Percentiles rank a stretch among this genome's conserved stretches.
phyloP scores from a whole-genome alignment of 1,140 invertebrate genomes.

The Plodia interpunctella region DNA sequence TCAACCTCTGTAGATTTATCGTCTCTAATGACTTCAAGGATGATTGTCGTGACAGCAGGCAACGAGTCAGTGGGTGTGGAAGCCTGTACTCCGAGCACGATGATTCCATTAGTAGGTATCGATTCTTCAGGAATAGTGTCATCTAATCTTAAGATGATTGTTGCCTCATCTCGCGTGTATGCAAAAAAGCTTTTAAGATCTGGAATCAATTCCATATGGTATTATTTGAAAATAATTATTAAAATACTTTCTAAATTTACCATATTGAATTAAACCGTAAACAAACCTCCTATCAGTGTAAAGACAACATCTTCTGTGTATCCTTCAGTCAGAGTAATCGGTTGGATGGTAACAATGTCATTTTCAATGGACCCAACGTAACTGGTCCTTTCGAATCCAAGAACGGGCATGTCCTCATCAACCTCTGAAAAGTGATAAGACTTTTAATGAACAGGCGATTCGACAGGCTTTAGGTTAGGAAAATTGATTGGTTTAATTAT shows the following conservation, averaged over 20 bases:
- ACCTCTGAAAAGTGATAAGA: neutral
- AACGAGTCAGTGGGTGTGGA: constrained; percentile 2
- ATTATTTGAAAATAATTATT: neutral
- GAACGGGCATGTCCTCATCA: neutral
- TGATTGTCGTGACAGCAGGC: constrained; percentile 14
- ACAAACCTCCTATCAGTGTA: neutral
- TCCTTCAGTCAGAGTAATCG: neutral
- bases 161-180: neutral
- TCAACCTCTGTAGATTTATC: neutral
- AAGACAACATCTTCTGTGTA: neutral
- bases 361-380: neutral
- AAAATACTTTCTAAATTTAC: neutral
- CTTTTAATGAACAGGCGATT: too few relatives aligned
- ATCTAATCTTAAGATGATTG: constrained; percentile 6
- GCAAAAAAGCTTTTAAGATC: constrained; percentile 16
- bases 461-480: too few relatives aligned
- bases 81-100: constrained; percentile 21
- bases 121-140: constrained; percentile 15
- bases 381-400: neutral
- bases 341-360: neutral
- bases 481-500: neutral
- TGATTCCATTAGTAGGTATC: constrained; percentile 15
- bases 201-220: constrained; percentile 10
- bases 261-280: neutral
- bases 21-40: constrained; percentile 14